Evolutionary conservation across 2,797 vertebrate species (phyloP), one percentile per base, ranked within the genome.

Genomic region (Sebastes flavidus): DNA sequence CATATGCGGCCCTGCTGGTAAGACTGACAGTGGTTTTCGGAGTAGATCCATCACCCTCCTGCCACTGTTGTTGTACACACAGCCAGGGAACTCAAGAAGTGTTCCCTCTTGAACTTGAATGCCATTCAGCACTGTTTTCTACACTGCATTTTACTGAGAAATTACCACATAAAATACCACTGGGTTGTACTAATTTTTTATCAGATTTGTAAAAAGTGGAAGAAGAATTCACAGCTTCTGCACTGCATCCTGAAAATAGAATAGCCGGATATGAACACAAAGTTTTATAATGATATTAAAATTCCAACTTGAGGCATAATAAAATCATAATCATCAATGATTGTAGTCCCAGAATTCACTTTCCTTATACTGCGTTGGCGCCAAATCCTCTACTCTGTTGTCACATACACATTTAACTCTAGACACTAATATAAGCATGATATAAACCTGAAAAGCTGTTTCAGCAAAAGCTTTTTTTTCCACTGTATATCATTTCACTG

Each of bases 21-120:
- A 42, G 70, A 78, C 56, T 73, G 82, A 75, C 78, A 82, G 76
- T 60, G 84, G 71, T 79, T 85, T 42, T 56, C 9, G 6, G 75
- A 54, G 70, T 30, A 32, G 75, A 83, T 60, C 67, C 34, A 46
- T 67, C 69, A 63, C 32, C 80, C 61, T 70, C 30, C 71, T 59
- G 75, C 52, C 69, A 46, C 30, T 22, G 58, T 62, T 29, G 38
- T 46, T 42, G 16, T 18, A 46, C 2, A 59, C 65, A 49, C 80
- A 75, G 65, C 18, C 22, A 63, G 60, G 55, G 72, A 70, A 70
- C 42, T 65, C 52, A 60, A 46, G 32, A 69, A 6, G 1, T 20
- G 11, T 29, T 59, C 62, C n/a, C 22, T 61, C 24, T 56, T 46
- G 42, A 46, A 59, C 13, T 14, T 61, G 25, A 68, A 69, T 46